These are phyloP conservation scores for Oxyteleia sp. DNA, from an alignment of 2,888 invertebrate species.

Conservation along the genomic window DNA sequence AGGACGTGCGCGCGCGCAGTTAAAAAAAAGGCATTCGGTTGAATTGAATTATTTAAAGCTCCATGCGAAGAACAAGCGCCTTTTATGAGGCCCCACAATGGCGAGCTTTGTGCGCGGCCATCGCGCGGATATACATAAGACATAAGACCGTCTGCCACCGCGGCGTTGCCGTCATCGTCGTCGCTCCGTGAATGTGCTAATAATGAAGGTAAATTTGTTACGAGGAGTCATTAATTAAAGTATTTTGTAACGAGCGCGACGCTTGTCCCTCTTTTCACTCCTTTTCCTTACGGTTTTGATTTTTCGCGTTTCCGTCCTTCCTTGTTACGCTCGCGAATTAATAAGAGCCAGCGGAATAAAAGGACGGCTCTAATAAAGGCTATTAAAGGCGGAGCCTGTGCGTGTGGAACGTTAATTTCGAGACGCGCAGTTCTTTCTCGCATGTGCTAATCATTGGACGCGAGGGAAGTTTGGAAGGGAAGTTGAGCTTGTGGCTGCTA, in stretches of 20 bases:
- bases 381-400: not conserved
- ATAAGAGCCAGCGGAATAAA: constrained; percentile 4
- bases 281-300: constrained; percentile 31
- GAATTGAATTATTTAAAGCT: constrained; percentile 87
- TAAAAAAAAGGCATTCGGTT: constrained; percentile 82
- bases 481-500: not conserved
- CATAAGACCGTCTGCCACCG: constrained; percentile 64
- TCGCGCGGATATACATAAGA: constrained; percentile 78
- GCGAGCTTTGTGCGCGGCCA: constrained; percentile 82
- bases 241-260: constrained; percentile 82
- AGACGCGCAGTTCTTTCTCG: not conserved
- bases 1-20: constrained; percentile 59
- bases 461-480: not conserved
- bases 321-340: not conserved
- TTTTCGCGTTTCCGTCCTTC: constrained; percentile 22
- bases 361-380: constrained; percentile 5
- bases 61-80: constrained; percentile 83
- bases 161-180: constrained; percentile 70
- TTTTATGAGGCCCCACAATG: constrained; percentile 86
- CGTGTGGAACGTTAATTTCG: not conserved
- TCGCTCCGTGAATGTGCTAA: constrained; percentile 84
- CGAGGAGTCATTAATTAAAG: constrained; percentile 87
- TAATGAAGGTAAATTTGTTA: constrained; percentile 86
- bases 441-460: constrained; percentile 1
- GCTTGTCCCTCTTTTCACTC: constrained; percentile 50